Percentiles rank a stretch among this genome's conserved stretches.
Evolutionary conservation across 2,888 invertebrate genomes (phyloP).

Genomic region (Conomelus anceps): DNA sequence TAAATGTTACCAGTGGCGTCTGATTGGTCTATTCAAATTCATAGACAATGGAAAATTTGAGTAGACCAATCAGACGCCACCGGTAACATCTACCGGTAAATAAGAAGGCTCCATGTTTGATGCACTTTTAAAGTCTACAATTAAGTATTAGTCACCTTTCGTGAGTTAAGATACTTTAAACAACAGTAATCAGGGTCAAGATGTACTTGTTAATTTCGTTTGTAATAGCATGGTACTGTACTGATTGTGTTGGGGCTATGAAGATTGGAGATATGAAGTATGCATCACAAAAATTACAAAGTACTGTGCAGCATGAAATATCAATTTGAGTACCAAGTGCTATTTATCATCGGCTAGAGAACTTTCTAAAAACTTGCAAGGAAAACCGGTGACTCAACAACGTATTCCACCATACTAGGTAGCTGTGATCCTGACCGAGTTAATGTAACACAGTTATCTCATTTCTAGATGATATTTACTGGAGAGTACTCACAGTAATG

Average conservation of each 20-base stretch:
- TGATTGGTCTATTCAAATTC: too few species aligned
- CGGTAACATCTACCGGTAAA: too few species aligned
- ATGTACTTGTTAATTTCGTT: neutral
- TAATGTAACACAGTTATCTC: neutral
- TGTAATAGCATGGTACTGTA: neutral
- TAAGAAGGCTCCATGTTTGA: too few species aligned
- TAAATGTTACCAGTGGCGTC: too few species aligned
- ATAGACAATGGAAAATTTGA: too few species aligned
- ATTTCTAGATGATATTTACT: neutral
- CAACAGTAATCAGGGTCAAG: neutral
- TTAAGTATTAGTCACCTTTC: neutral
- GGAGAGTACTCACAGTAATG: too few species aligned
- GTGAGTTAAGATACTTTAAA: neutral
- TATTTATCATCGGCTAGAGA: neutral
- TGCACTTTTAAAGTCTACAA: neutral
- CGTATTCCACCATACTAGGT: conserved; percentile 9
- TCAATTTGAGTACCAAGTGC: neutral
- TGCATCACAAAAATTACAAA: neutral
- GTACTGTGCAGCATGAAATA: neutral
- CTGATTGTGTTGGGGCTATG: too few species aligned
- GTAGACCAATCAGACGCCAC: too few species aligned
- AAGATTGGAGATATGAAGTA: neutral
- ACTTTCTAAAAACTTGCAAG: neutral
- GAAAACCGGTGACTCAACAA: neutral
- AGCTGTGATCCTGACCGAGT: neutral